Conservation (phyloP, 2,113 vertebrate species). For the Acanthochromis polyacanthus region DNA sequence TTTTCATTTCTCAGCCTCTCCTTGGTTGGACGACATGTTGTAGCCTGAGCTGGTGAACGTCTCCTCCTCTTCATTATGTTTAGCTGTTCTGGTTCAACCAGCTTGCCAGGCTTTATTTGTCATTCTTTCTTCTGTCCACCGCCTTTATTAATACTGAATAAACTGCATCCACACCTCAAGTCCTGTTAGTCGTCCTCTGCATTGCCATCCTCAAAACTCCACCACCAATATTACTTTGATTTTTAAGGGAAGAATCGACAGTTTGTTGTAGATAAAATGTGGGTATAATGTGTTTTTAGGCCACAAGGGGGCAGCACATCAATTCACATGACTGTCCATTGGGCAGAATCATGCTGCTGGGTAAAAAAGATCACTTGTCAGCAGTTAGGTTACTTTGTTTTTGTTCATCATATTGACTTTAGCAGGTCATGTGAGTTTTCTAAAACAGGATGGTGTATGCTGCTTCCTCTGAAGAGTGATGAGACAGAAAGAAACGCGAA, state of each 20-base stretch:
- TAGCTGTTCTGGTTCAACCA: not conserved
- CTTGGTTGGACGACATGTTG: not conserved
- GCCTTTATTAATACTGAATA: not conserved
- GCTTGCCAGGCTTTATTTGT: not conserved
- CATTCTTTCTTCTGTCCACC: not conserved
- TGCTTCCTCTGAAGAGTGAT: not conserved
- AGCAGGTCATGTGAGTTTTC: slow-evolving; percentile 11
- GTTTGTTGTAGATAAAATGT: not conserved
- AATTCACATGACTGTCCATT: not conserved
- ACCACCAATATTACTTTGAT: not conserved
- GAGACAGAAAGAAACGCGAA: not conserved
- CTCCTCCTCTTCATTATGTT: not conserved
- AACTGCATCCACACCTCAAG: not conserved
- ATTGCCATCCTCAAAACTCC: not conserved
- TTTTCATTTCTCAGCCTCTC: not conserved
- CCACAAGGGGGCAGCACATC: slow-evolving; percentile 67
- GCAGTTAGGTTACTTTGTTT: slow-evolving; percentile 19
- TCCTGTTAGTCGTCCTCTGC: not conserved
- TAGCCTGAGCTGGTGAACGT: not conserved
- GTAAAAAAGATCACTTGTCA: slow-evolving; percentile 12
- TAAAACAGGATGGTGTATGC: not conserved
- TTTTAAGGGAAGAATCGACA: not conserved
- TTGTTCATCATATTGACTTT: slow-evolving; percentile 11
- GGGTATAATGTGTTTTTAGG: not conserved
- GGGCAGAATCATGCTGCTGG: not conserved